Conservation (phyloP, 2,113 vertebrate genomes). For the Urocitellus parryii region DNA sequence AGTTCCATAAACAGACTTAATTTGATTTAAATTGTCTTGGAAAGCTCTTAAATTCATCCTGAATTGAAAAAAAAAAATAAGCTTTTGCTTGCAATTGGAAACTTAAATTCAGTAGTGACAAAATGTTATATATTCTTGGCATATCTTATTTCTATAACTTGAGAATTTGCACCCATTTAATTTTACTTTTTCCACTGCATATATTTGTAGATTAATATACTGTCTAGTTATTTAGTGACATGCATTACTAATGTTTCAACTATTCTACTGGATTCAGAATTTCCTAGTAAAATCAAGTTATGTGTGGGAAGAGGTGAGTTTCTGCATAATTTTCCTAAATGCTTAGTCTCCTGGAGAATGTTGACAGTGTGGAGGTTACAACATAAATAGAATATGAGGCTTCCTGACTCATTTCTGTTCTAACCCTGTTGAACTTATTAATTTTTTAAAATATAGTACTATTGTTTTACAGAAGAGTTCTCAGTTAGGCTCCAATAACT, state of each 20-base stretch:
- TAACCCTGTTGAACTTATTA: slow-evolving; percentile 49
- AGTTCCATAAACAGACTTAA: background rate
- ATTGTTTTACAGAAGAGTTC: background rate
- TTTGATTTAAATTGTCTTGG: background rate
- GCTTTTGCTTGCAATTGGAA: slow-evolving; percentile 8
- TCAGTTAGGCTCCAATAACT: slow-evolving; percentile 6
- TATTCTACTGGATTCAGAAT: background rate
- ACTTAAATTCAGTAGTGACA: slow-evolving; percentile 45
- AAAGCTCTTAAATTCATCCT: background rate
- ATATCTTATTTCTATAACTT: slow-evolving; percentile 41
- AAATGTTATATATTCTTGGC: slow-evolving; percentile 27
- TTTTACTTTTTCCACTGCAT: background rate
- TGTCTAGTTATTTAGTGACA: background rate
- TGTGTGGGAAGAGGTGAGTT: background rate
- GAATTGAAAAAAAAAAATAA: background rate
- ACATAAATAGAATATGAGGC: background rate
- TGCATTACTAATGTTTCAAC: slow-evolving; percentile 39
- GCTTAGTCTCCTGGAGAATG: background rate
- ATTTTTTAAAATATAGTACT: slow-evolving; percentile 53
- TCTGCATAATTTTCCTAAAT: background rate
- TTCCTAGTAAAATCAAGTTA: slow-evolving; percentile 32
- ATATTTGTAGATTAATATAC: background rate
- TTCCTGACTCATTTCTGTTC: background rate
- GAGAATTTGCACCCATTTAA: background rate
- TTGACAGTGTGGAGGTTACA: background rate